Evolutionary conservation across 2,113 vertebrate genomes (phyloP).

Genomic region (Corapipo altera): DNA sequence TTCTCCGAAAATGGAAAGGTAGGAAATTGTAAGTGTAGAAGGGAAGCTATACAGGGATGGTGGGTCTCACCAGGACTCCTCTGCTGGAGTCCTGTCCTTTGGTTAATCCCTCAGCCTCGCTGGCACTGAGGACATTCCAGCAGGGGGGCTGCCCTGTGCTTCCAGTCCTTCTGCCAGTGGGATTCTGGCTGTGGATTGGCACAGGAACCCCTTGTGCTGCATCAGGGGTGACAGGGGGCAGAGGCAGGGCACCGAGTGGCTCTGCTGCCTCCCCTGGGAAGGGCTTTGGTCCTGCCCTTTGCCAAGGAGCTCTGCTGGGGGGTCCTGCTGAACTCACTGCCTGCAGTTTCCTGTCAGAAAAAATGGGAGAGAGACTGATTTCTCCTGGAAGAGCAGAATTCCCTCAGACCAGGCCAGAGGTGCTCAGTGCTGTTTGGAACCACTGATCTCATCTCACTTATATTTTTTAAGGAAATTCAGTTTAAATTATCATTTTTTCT

Average conservation of each 20-base stretch:
- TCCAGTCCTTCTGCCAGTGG: neutral
- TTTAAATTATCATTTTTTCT: neutral
- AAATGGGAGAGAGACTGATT: neutral
- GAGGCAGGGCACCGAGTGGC: accelerated
- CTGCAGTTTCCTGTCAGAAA: neutral
- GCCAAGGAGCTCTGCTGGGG: neutral
- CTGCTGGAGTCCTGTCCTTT: neutral
- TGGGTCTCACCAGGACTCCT: neutral
- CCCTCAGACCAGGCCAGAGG: neutral
- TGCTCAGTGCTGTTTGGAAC: neutral
- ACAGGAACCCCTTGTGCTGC: neutral
- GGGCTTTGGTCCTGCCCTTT: neutral
- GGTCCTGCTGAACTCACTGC: neutral
- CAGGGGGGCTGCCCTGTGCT: neutral
- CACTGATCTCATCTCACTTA: neutral
- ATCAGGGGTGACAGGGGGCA: neutral
- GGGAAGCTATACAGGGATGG: neutral
- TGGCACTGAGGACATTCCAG: neutral
- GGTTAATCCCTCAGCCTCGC: neutral
- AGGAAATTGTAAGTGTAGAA: neutral
- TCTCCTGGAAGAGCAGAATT: neutral
- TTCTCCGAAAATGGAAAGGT: slow-evolving; percentile 89
- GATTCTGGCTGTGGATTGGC: neutral
- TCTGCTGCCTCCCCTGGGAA: neutral
- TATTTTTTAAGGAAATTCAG: neutral